phyloP scores from a whole-genome alignment of 2,113 vertebrate species.

The Thalassarche chlororhynchos region DNA sequence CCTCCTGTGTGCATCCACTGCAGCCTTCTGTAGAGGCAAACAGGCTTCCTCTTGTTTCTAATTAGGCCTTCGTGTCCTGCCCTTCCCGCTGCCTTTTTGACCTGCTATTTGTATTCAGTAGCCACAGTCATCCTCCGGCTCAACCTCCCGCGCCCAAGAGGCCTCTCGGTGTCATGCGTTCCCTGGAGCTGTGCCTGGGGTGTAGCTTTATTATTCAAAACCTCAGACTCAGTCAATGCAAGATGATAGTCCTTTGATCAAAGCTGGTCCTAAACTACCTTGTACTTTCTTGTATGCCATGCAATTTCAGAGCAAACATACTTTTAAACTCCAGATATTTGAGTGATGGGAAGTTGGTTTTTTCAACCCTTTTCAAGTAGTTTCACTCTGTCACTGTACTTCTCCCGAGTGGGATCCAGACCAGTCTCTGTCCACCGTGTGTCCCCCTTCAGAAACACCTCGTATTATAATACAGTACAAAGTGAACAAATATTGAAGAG shows the following conservation, averaged over 20 bases:
- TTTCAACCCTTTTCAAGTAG: not conserved
- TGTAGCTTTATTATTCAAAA: not conserved
- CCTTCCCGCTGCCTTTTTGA: not conserved
- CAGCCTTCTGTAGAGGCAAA: not conserved
- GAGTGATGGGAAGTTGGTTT: not conserved
- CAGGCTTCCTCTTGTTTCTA: not conserved
- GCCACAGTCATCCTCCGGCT: not conserved
- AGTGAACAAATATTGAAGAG: not conserved
- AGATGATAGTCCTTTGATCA: not conserved
- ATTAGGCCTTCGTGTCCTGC: not conserved
- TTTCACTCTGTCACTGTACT: not conserved
- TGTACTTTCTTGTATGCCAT: not conserved
- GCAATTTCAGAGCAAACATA: not conserved
- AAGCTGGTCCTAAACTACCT: not conserved
- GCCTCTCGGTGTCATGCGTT: fast-evolving
- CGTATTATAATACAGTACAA: not conserved
- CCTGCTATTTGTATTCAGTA: not conserved
- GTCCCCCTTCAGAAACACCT: not conserved
- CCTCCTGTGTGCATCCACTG: not conserved
- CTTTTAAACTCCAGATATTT: not conserved
- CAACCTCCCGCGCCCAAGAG: fast-evolving
- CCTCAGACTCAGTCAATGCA: not conserved
- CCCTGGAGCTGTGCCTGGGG: not conserved
- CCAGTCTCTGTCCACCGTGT: fast-evolving
- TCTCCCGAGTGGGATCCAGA: not conserved